phyloP scores from a whole-genome alignment of 2,113 vertebrate genomes.

The Corynorhinus townsendii region DNA sequence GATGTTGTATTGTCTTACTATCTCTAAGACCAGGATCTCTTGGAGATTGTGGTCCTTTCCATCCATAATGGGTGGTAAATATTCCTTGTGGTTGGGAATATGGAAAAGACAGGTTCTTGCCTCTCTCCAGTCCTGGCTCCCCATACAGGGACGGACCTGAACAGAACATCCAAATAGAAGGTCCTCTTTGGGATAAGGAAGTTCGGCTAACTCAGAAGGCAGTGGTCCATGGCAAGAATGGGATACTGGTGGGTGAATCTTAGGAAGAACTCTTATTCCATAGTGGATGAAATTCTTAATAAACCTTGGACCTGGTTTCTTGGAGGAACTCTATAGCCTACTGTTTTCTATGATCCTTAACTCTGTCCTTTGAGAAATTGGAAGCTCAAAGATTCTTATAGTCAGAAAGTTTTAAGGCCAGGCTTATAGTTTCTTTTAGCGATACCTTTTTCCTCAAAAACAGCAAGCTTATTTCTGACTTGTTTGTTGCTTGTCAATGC shows the following conservation, averaged over 20 bases:
- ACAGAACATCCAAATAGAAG: background rate
- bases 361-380: background rate
- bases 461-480: background rate
- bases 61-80: background rate
- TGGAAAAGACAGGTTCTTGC: background rate
- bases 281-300: background rate
- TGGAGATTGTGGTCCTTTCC: background rate
- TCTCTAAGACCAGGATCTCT: background rate
- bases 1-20: background rate
- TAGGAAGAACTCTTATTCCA: background rate
- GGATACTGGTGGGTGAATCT: background rate
- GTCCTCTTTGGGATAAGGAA: background rate
- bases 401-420: background rate
- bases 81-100: background rate
- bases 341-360: background rate
- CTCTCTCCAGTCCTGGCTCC: rapidly evolving
- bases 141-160: background rate
- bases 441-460: background rate
- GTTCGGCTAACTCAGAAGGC: background rate
- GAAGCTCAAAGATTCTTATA: background rate
- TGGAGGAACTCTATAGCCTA: background rate
- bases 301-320: background rate
- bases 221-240: background rate
- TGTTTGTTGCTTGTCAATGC: background rate
- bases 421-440: background rate